phyloP scores from a whole-genome alignment of 1,140 invertebrate species.

The Danaus melanippus region DNA sequence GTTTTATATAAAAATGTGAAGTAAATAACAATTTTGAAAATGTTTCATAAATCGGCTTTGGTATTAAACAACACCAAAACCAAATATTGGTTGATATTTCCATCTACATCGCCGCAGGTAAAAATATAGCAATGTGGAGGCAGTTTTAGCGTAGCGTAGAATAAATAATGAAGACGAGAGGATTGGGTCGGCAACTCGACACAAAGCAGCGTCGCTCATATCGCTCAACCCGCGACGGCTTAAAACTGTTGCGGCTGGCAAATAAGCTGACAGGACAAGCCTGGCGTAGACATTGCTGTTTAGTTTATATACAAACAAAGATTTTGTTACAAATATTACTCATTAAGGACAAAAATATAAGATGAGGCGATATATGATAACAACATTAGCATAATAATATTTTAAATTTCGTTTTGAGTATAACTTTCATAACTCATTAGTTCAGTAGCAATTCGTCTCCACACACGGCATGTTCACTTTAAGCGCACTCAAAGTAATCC shows the following conservation, averaged over 20 bases:
- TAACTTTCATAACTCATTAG: not conserved
- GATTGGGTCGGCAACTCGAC: conserved; percentile 19
- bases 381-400: conserved; percentile 1
- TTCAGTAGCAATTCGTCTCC: conserved; percentile 3
- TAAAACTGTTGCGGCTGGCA: conserved; percentile 21
- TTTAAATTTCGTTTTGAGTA: not conserved
- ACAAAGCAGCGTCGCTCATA: conserved; percentile 26
- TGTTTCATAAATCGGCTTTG: too few relatives aligned
- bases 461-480: conserved; percentile 11
- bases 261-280: conserved; percentile 21
- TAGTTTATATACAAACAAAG: not conserved
- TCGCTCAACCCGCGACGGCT: conserved; percentile 21
- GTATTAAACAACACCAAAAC: too few relatives aligned
- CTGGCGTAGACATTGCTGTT: not conserved
- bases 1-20: not conserved
- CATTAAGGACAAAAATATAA: conserved; percentile 2
- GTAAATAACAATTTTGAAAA: too few relatives aligned
- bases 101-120: not conserved
- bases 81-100: not conserved
- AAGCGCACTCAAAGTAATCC: conserved; percentile 23
- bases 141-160: conserved; percentile 18
- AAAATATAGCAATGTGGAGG: conserved; percentile 10
- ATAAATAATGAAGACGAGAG: conserved; percentile 27
- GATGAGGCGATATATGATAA: conserved; percentile 2
- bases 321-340: not conserved